A percentile compares a stretch with the other conserved stretches of the same genome.
phyloP scores from a whole-genome alignment of 2,888 invertebrate species.

The Tolmerus cingulatus region DNA sequence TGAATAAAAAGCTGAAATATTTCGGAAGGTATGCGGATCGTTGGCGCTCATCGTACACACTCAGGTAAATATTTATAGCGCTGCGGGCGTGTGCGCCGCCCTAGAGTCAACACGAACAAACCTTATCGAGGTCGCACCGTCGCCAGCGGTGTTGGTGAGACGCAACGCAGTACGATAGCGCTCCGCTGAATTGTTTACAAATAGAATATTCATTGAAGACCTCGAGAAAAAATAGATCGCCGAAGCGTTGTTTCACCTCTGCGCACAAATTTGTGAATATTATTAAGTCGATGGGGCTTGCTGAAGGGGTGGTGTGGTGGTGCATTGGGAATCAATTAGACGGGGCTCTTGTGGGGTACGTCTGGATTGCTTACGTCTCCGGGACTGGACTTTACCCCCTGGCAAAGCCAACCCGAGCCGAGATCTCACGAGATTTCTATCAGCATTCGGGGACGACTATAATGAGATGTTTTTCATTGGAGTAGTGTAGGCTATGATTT shows the following conservation, averaged over 20 bases:
- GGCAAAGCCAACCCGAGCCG: not conserved
- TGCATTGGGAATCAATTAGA: not conserved
- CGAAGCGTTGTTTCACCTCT: not conserved
- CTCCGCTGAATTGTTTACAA: not conserved
- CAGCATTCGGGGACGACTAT: not conserved
- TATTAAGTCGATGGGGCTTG: not conserved
- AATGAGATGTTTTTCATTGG: not conserved
- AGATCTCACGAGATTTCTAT: not conserved
- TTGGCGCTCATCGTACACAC: not conserved
- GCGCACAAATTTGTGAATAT: not conserved
- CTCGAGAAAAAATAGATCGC: not conserved
- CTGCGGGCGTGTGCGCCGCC: not conserved
- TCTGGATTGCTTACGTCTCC: not conserved
- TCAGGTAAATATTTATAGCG: not conserved
- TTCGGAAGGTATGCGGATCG: not conserved
- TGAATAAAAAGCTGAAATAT: not conserved
- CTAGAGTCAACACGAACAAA: not conserved
- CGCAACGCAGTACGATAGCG: not conserved
- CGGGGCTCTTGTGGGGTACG: not conserved
- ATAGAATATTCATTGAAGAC: constrained; percentile 18
- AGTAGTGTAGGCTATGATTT: not conserved
- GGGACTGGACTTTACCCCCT: not conserved
- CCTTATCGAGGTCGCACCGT: not conserved
- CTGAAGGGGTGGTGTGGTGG: not conserved
- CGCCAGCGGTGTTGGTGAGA: not conserved